Conservation (phyloP, 2,113 vertebrate genomes). For the Lipophrys pholis region DNA sequence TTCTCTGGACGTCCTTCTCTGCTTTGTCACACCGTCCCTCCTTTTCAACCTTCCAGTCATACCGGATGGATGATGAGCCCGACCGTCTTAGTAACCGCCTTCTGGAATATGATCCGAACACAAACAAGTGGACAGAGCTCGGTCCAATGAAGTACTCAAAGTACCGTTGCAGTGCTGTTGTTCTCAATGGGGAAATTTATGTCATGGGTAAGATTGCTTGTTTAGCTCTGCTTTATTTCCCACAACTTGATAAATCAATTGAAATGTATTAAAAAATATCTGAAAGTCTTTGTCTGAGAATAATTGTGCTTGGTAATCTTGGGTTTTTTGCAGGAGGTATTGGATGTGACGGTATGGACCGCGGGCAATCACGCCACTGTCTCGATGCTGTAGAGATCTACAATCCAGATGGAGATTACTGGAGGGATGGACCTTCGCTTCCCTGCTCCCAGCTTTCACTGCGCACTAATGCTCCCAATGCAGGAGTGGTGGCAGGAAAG, state of each 20-base stretch:
- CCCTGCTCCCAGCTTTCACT: conserved; percentile 91
- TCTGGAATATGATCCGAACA: conserved; percentile 90
- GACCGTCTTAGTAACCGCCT: conserved; percentile 93
- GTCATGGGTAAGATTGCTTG: conserved; percentile 88
- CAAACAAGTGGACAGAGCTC: conserved; percentile 90
- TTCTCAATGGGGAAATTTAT: conserved; percentile 91
- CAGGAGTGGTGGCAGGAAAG: conserved; percentile 91
- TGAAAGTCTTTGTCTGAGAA: not conserved
- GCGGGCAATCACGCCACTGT: conserved; percentile 93
- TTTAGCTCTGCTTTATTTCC: too few relatives aligned
- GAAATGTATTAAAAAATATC: not conserved
- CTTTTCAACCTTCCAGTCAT: conserved; percentile 80
- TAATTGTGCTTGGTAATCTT: not conserved
- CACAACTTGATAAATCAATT: not conserved
- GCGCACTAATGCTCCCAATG: conserved; percentile 87
- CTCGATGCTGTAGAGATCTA: conserved; percentile 95
- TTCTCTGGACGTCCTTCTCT: conserved; percentile 58
- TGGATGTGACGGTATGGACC: conserved; percentile 90
- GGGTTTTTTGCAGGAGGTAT: conserved; percentile 88
- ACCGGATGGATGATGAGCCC: conserved; percentile 93
- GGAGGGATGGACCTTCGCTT: conserved; percentile 91
- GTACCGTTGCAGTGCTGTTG: conserved; percentile 92
- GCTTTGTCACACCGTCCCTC: conserved; percentile 39
- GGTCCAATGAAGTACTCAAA: conserved; percentile 93
- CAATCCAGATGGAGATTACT: conserved; percentile 91